Evolutionary conservation across 2,797 vertebrate species (phyloP).

Genomic region (Erpetoichthys calabaricus): DNA sequence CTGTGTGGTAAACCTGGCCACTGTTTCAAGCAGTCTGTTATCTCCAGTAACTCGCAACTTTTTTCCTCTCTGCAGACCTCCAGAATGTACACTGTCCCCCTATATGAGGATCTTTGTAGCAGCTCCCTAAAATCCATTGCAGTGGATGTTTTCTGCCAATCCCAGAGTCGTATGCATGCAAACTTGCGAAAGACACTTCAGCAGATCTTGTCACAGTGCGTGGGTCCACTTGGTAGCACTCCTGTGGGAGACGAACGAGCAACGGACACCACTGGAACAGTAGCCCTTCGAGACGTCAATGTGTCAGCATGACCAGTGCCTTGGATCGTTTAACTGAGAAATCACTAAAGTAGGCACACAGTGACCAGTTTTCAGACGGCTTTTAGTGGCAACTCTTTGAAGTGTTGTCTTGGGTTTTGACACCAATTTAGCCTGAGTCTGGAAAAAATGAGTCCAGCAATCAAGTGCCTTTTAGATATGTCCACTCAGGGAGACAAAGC

Average conservation of each 20-base stretch:
- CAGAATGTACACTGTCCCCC: slow-evolving; percentile 91
- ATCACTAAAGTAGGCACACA: not conserved
- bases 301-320: slow-evolving; percentile 63
- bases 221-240: slow-evolving; percentile 32
- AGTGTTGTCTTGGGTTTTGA: too few species aligned
- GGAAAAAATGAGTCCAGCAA: too few species aligned
- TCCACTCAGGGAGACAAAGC: too few species aligned
- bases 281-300: slow-evolving; percentile 78
- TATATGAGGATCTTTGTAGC: slow-evolving; percentile 87
- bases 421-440: too few species aligned
- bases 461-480: too few species aligned
- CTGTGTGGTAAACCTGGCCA: too few species aligned
- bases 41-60: too few species aligned
- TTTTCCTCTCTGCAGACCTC: slow-evolving; percentile 58
- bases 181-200: slow-evolving; percentile 81
- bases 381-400: too few species aligned
- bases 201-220: slow-evolving; percentile 77
- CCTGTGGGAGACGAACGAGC: slow-evolving; percentile 28
- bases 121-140: slow-evolving; percentile 82
- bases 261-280: slow-evolving; percentile 40
- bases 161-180: slow-evolving; percentile 78
- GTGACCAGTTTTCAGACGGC: too few species aligned
- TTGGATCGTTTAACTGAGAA: not conserved
- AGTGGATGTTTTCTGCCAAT: slow-evolving; percentile 85
- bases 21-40: too few species aligned